Evolutionary conservation across 2,888 invertebrate species (phyloP).

Genomic region (Hetaerina titia): DNA sequence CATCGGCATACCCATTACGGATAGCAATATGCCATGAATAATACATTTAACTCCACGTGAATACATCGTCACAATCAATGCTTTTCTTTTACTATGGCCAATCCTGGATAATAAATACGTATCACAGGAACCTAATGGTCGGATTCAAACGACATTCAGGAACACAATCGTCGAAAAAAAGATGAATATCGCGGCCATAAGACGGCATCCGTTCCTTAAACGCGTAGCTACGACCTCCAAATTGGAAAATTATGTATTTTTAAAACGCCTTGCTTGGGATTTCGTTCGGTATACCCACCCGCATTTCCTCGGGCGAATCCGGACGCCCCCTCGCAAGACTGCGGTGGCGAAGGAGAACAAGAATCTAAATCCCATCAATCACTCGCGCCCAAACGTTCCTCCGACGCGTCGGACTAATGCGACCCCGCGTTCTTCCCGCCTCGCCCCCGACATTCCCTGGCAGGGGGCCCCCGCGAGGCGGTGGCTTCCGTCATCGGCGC

Average conservation of each 20-base stretch:
- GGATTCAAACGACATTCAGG: no score
- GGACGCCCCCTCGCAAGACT: neutral
- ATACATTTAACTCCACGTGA: no score
- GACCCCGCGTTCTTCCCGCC: neutral
- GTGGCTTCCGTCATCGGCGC: neutral
- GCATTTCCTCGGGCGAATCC: neutral
- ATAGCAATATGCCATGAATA: no score
- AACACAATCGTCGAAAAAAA: no score
- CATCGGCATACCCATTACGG: no score
- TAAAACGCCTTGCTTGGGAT: neutral
- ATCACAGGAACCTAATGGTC: no score
- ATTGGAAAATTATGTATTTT: neutral
- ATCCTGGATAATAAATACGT: no score
- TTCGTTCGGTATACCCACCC: neutral
- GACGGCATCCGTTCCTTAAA: no score
- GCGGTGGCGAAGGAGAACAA: neutral
- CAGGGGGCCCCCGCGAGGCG: neutral
- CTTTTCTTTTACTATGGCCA: no score
- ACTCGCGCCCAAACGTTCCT: neutral
- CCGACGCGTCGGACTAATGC: neutral
- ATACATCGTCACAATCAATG: no score
- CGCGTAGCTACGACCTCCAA: no score
- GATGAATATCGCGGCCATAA: no score
- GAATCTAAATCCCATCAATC: constrained; percentile 30
- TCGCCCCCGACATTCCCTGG: neutral